Conservation (phyloP, 2,888 invertebrate genomes). For the Acrocyrtus sp. region DNA sequence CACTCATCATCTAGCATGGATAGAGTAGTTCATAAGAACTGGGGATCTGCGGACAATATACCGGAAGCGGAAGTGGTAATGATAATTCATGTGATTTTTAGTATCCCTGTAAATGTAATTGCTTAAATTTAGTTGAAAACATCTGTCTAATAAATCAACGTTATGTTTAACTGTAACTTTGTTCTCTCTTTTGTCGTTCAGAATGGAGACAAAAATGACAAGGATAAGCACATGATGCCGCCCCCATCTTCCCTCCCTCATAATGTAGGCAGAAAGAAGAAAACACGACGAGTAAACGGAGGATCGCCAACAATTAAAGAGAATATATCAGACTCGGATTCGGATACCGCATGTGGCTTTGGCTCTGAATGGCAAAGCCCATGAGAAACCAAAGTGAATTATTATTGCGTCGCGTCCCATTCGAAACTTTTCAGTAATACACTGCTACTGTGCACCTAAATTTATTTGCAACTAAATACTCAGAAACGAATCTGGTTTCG, state of each 20-base stretch:
- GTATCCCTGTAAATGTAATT: too few species aligned
- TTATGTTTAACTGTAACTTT: neutral
- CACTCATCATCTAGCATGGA: constrained; percentile 66
- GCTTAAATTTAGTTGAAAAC: too few species aligned
- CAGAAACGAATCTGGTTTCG: too few species aligned
- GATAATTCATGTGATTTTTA: too few species aligned
- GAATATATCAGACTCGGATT: constrained; percentile 76
- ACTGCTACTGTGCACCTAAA: too few species aligned
- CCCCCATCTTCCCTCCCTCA: constrained; percentile 69
- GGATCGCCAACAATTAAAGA: constrained; percentile 52
- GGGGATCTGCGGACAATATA: constrained; percentile 92
- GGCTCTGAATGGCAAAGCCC: constrained; percentile 76
- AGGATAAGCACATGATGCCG: constrained; percentile 75
- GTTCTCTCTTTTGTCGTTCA: constrained; percentile 17
- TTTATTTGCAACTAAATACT: too few species aligned
- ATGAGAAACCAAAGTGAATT: too few species aligned
- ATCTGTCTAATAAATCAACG: neutral
- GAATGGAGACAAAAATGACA: too few species aligned
- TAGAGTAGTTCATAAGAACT: constrained; percentile 77
- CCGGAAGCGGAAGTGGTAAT: constrained; percentile 64
- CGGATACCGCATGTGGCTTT: constrained; percentile 88
- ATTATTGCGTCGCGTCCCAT: too few species aligned
- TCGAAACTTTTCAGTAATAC: too few species aligned
- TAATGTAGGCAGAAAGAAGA: constrained; percentile 39
- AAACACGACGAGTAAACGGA: constrained; percentile 33